Conservation (phyloP, 2,797 vertebrate genomes). For the Amblyraja radiata region DNA sequence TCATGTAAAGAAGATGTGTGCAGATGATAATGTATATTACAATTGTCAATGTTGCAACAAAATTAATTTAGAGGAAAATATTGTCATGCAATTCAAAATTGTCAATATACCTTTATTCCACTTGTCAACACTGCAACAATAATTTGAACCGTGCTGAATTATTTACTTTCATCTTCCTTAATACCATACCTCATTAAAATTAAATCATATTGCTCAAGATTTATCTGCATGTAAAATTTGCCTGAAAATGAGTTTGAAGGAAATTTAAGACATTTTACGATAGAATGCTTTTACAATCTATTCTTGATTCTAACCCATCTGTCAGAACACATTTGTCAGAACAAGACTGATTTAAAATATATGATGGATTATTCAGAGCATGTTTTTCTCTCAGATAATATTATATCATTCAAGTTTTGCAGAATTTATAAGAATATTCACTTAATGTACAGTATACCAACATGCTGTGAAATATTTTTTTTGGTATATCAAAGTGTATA, state of each 20-base stretch:
- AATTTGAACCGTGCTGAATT: not conserved
- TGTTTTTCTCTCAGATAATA: not conserved
- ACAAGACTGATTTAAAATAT: not conserved
- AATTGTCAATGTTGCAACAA: not conserved
- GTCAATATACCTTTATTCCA: not conserved
- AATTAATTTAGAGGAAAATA: not conserved
- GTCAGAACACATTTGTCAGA: not conserved
- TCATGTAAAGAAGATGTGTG: not conserved
- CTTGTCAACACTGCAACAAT: not conserved
- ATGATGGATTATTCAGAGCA: not conserved
- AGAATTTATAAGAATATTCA: not conserved
- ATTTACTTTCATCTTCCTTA: not conserved
- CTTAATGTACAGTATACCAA: not conserved
- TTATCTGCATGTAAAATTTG: not conserved
- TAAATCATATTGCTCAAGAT: not conserved
- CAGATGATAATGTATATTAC: not conserved
- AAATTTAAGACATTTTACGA: not conserved
- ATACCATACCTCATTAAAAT: not conserved
- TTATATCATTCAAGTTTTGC: not conserved
- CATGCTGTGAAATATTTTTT: not conserved
- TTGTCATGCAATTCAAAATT: not conserved
- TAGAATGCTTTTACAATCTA: not conserved
- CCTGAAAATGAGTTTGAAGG: not conserved
- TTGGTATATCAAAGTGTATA: not conserved
- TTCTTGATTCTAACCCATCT: not conserved